These are phyloP conservation scores for Anarsia innoxiella DNA, from an alignment of 2,888 invertebrate species.

Conservation along the genomic window DNA sequence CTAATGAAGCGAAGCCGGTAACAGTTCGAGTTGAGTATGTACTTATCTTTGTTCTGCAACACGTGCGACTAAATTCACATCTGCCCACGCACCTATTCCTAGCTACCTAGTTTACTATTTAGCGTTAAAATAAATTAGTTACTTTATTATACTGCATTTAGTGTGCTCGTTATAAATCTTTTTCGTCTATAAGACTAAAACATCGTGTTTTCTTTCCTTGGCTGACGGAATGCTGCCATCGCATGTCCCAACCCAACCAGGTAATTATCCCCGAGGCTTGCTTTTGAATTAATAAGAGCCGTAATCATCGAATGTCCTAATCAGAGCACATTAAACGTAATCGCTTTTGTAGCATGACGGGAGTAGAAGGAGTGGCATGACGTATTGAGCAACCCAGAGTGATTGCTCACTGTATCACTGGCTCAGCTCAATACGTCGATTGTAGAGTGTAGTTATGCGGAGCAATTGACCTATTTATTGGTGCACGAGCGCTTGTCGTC, in stretches of 20 bases:
- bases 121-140: conserved; percentile 1
- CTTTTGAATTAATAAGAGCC: conserved; percentile 6
- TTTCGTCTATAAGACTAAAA: no score
- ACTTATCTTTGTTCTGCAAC: conserved; percentile 4
- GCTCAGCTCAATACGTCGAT: conserved; percentile 19
- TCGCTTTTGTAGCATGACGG: conserved; percentile 5
- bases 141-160: not conserved
- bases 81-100: conserved; percentile 35
- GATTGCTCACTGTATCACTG: conserved; percentile 18
- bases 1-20: not conserved
- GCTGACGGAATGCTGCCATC: conserved; percentile 7
- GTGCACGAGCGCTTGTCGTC: conserved; percentile 49
- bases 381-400: conserved; percentile 14
- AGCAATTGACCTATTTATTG: conserved; percentile 65
- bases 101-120: conserved; percentile 14
- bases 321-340: conserved; percentile 6
- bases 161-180: no score
- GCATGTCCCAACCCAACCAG: conserved; percentile 2
- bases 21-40: not conserved
- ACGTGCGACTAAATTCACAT: conserved; percentile 27
- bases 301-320: conserved; percentile 5
- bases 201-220: conserved; percentile 1
- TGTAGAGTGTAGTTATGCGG: conserved; percentile 21
- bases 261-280: not conserved
- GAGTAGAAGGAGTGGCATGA: conserved; percentile 10